Evolutionary conservation across 2,888 invertebrate species (phyloP), one percentile per base, ranked within the genome.

Genomic region (Norana najaformis): DNA sequence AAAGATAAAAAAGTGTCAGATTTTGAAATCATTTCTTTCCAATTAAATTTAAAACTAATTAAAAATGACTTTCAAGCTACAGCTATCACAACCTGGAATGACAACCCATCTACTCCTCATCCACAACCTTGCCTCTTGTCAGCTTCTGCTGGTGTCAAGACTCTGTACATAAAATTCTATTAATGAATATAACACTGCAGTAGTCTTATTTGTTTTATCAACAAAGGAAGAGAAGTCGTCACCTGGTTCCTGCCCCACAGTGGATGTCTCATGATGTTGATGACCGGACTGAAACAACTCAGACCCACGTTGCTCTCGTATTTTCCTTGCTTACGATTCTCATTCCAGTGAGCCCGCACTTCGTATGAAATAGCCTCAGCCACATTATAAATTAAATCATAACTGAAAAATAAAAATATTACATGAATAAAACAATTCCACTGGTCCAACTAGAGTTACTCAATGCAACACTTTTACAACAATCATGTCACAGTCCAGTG

Each of bases 181-280:
- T n/a, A n/a, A n/a, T n/a, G n/a, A n/a, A n/a, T n/a, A n/a, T n/a
- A n/a, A n/a, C n/a, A n/a, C n/a, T n/a, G n/a, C n/a, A n/a, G n/a
- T n/a, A n/a, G n/a, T n/a, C n/a, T n/a, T n/a, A n/a, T n/a, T n/a
- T n/a, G n/a, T n/a, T n/a, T n/a, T n/a, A n/a, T n/a, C n/a, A n/a
- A n/a, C n/a, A n/a, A n/a, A n/a, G n/a, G n/a, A 69, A 69, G 69
- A 69, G 69, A 69, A 69, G n/a, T 69, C 8, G n/a, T 1, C 8
- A 94, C 94, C 94, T 94, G 94, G 91, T 93, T 94, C 90, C 94
- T 91, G n/a, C 94, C 94, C 94, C 94, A 94, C 34, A 94, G 91
- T 30, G 94, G 94, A 92, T 94, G 94, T 69, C 94, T 92, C 93
- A 94, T 93, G 88, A 94, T 94, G 92, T 94, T 94, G 90, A 94